Conservation (phyloP, 1,140 invertebrate genomes). For the Lepidotrigona ventralis region DNA sequence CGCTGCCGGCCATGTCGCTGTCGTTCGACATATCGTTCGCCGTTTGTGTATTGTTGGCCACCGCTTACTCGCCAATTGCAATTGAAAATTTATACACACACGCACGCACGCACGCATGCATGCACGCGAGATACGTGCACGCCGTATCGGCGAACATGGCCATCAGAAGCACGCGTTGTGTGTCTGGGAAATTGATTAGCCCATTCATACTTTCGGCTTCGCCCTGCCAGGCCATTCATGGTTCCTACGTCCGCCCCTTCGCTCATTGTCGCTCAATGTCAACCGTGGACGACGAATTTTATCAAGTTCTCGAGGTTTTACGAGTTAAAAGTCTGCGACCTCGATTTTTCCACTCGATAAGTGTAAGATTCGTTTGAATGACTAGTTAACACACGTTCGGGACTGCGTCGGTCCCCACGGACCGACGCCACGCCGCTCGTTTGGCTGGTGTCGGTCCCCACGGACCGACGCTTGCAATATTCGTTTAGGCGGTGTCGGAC, state of each 20-base stretch:
- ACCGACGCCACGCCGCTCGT: no score
- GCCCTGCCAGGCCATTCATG: constrained; percentile 49
- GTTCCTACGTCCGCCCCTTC: constrained; percentile 31
- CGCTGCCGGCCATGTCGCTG: neutral
- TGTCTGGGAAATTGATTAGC: constrained; percentile 62
- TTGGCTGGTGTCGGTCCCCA: no score
- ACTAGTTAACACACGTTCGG: no score
- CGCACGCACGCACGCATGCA: neutral
- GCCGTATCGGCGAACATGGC: constrained; percentile 4
- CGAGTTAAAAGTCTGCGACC: neutral
- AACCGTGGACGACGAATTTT: constrained; percentile 6
- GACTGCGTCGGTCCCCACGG: no score
- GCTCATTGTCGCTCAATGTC: constrained; percentile 1
- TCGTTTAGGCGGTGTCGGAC: no score
- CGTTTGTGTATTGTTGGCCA: constrained; percentile 24
- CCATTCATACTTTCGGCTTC: constrained; percentile 61
- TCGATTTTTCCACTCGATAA: no score
- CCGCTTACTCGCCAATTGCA: constrained; percentile 22
- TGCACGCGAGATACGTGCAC: neutral
- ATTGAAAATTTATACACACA: constrained; percentile 47
- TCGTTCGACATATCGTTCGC: neutral
- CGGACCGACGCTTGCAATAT: no score
- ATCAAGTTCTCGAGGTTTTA: no score
- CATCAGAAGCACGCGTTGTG: constrained; percentile 52
- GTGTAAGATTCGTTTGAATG: no score